Evolutionary conservation across 1,140 invertebrate genomes (phyloP).

Genomic region (Uloborus diversus): DNA sequence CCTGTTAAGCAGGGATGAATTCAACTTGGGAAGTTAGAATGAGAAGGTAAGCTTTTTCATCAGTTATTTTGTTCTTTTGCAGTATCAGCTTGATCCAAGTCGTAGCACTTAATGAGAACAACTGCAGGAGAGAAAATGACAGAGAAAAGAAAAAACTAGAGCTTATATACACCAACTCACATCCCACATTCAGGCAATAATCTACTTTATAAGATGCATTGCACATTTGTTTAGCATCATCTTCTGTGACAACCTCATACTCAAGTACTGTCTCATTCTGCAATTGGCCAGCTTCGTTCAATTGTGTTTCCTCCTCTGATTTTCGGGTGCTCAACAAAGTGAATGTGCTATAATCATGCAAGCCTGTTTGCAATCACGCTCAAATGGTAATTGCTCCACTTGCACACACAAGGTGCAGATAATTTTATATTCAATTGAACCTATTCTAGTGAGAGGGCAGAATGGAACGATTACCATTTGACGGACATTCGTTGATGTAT

Average conservation of each 20-base stretch:
- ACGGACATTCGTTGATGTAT: background rate
- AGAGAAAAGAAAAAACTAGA: slow-evolving; percentile 47
- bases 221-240: slow-evolving; percentile 47
- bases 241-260: slow-evolving; percentile 28
- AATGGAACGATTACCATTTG: slow-evolving; percentile 21
- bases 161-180: slow-evolving; percentile 55
- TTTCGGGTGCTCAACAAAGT: slow-evolving; percentile 48
- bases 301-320: background rate
- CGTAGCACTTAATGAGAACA: slow-evolving; percentile 55
- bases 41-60: background rate
- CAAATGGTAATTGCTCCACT: slow-evolving; percentile 37
- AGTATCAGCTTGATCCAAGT: slow-evolving; percentile 53
- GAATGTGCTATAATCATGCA: slow-evolving; percentile 14
- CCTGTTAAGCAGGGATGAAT: too few species aligned
- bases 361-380: too few species aligned
- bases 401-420: background rate
- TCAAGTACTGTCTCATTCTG: slow-evolving; percentile 39
- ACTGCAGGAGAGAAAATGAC: slow-evolving; percentile 45
- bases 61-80: background rate
- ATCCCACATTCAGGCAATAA: slow-evolving; percentile 56
- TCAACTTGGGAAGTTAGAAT: too few species aligned
- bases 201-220: slow-evolving; percentile 55
- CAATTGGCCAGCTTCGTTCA: slow-evolving; percentile 28
- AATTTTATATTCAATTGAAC: background rate
- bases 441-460: background rate